Conservation (phyloP, 2,888 invertebrate species). For the Agrochola macilenta region DNA sequence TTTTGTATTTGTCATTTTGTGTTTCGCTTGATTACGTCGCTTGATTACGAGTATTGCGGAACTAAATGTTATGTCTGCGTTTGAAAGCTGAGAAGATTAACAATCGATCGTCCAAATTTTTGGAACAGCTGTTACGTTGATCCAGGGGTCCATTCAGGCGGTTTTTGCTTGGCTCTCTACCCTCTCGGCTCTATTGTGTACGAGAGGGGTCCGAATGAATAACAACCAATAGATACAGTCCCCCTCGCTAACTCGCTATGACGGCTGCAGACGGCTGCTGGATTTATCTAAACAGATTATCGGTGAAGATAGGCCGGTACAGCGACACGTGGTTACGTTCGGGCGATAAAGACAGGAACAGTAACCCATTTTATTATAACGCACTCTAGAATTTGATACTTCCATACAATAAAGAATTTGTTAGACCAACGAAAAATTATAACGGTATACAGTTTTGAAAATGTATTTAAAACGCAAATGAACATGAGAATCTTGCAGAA, state of each 20-base stretch:
- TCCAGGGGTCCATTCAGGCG: constrained; percentile 50
- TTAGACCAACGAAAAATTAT: constrained; percentile 3
- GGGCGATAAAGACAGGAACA: constrained; percentile 58
- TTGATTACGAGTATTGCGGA: constrained; percentile 58
- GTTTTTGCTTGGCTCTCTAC: constrained; percentile 61
- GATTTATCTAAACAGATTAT: constrained; percentile 84
- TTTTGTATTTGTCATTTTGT: constrained; percentile 61
- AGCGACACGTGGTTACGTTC: constrained; percentile 64
- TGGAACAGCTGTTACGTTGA: constrained; percentile 64
- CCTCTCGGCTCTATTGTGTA: constrained; percentile 67
- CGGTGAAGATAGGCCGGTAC: constrained; percentile 70
- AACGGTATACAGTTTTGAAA: constrained; percentile 10
- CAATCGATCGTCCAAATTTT: constrained; percentile 47
- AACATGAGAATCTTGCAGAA: constrained; percentile 5
- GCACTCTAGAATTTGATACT: constrained; percentile 25
- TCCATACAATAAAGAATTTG: constrained; percentile 7
- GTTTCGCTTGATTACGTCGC: constrained; percentile 58
- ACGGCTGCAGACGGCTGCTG: constrained; percentile 78
- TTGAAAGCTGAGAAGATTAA: constrained; percentile 45
- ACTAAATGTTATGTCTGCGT: constrained; percentile 60
- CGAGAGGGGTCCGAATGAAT: constrained; percentile 77
- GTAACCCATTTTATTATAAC: constrained; percentile 33
- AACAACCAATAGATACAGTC: constrained; percentile 76
- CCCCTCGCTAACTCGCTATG: constrained; percentile 74
- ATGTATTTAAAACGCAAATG: constrained; percentile 1